Conservation (phyloP, 2,888 invertebrate genomes). For the Caradrina kadenii region DNA sequence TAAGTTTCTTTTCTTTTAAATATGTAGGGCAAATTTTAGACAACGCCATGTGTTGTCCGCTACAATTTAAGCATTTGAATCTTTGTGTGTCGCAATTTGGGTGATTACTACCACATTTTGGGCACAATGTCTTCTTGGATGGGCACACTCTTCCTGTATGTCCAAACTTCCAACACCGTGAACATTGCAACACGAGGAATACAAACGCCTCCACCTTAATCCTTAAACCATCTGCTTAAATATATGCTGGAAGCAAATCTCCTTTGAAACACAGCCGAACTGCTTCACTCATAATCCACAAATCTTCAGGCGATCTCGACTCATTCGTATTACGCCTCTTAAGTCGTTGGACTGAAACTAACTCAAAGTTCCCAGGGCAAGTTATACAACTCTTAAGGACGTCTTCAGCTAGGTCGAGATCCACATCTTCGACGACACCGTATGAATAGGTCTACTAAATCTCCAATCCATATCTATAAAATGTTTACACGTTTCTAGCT, state of each 20-base stretch:
- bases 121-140: not conserved
- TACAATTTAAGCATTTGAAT: not conserved
- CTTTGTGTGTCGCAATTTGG: not conserved
- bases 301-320: not conserved
- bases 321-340: not conserved
- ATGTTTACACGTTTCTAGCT: constrained; percentile 1
- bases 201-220: too few relatives aligned
- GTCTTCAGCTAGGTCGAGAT: constrained; percentile 32
- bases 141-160: too few relatives aligned
- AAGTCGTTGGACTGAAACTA: not conserved
- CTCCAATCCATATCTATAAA: constrained; percentile 14
- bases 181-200: too few relatives aligned
- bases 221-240: too few relatives aligned
- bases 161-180: too few relatives aligned
- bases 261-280: not conserved
- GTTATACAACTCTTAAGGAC: not conserved
- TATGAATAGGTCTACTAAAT: constrained; percentile 17
- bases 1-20: not conserved
- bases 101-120: not conserved
- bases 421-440: constrained; percentile 17
- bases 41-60: not conserved
- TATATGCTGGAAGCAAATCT: not conserved
- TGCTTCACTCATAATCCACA: not conserved
- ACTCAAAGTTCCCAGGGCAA: not conserved
- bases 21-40: not conserved